Evolutionary conservation across 2,797 vertebrate genomes (phyloP).

Genomic region (Acanthiza pusilla): DNA sequence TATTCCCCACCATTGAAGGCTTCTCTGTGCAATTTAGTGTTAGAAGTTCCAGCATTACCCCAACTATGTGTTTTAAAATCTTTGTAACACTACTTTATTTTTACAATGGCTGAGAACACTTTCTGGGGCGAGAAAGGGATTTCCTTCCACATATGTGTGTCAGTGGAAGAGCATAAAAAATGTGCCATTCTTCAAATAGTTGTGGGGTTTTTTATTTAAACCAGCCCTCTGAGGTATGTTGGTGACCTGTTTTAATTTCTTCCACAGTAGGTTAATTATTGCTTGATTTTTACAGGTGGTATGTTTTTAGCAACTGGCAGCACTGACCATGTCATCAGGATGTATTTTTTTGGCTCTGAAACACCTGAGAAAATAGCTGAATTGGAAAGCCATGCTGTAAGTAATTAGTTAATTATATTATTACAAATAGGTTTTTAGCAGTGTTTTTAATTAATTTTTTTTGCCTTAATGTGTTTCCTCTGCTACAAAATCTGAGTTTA

Average conservation of each 20-base stretch:
- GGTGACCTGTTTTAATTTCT: neutral
- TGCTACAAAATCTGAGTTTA: neutral
- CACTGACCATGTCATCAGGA: conserved; percentile 96
- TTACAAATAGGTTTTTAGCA: neutral
- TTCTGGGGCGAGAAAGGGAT: neutral
- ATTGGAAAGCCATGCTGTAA: conserved; percentile 93
- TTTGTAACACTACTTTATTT: neutral
- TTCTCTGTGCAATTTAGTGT: neutral
- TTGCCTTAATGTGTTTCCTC: neutral
- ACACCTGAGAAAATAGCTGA: conserved; percentile 92
- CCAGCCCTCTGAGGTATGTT: neutral
- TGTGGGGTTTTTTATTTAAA: neutral
- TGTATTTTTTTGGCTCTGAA: conserved; percentile 94
- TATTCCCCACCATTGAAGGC: neutral
- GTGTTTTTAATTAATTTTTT: neutral
- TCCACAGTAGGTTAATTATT: neutral
- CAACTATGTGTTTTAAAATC: neutral
- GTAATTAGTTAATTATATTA: conserved; percentile 23
- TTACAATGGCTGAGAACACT: neutral
- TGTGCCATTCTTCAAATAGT: neutral
- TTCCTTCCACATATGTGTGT: neutral
- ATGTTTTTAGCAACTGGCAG: conserved; percentile 97
- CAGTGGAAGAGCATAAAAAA: neutral
- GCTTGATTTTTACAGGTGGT: conserved; percentile 81
- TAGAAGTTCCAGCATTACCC: neutral